These are phyloP conservation scores for Trichonephila inaurata DNA, from an alignment of 1,140 invertebrate species.

Conservation along the genomic window DNA sequence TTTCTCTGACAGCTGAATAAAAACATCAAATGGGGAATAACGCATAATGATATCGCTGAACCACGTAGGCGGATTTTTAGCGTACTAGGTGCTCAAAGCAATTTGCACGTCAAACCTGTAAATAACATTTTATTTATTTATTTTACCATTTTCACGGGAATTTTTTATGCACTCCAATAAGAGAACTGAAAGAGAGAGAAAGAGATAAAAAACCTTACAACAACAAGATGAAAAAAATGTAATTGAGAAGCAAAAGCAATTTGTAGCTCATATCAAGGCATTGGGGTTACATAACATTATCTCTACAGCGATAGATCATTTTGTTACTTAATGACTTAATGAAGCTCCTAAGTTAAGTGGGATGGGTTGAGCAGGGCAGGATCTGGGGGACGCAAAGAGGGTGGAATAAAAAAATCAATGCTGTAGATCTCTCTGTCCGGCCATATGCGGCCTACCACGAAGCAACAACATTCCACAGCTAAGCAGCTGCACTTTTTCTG, in stretches of 20 bases:
- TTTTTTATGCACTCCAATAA: neutral
- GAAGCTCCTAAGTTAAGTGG: constrained; percentile 68
- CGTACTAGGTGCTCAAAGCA: neutral
- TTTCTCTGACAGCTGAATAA: neutral
- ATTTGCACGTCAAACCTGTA: constrained; percentile 9
- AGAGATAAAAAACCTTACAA: neutral
- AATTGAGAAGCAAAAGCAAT: constrained; percentile 69
- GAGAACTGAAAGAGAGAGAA: neutral
- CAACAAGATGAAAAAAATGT: constrained; percentile 11
- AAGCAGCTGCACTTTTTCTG: constrained; percentile 10
- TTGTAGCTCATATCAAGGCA: constrained; percentile 68
- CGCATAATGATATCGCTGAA: neutral
- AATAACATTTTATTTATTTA: constrained; percentile 32
- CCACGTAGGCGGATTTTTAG: neutral
- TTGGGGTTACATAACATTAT: constrained; percentile 71
- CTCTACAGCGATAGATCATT: constrained; percentile 68
- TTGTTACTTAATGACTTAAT: constrained; percentile 75
- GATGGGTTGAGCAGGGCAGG: constrained; percentile 47
- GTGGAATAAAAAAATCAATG: constrained; percentile 51
- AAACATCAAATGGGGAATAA: neutral
- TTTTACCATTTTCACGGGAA: neutral
- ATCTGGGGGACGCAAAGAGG: neutral
- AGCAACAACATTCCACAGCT: constrained; percentile 48
- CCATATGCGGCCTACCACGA: constrained; percentile 61
- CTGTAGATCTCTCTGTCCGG: constrained; percentile 59